Base-by-base conservation (phyloP, 2,113 vertebrate species). In the Cyprichromis sp. region DNA sequence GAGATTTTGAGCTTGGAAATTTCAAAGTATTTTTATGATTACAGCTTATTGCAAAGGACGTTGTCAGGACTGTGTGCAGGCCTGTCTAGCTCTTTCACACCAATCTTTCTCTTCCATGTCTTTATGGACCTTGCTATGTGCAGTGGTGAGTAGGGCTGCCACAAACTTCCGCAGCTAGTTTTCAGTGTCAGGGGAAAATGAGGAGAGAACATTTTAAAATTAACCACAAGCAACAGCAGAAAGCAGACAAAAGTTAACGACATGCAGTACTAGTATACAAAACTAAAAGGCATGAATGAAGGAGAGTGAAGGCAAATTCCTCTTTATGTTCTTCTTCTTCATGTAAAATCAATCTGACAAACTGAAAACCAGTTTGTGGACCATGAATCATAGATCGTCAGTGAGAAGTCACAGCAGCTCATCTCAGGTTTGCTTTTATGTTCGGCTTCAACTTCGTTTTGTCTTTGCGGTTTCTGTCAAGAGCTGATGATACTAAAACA, bases 281-380 rank as follows among this genome's bases (percentile, higher is more conserved):
- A 59, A 59, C 14, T 59, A 1, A 31, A 59, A 59, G 57, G 26
- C 26, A 31, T 4, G 57, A 59, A 31, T 16, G 57, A 59, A 61
- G 57, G 14, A 31, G 26, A 61, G 14, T 61, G 57, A 31, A 2
- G 14, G 26, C 0, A 31, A 31, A 61, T 6, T 6, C 5, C 14
- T 61, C 5, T 61, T 61, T 61, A 61, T 4, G 8, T 61, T 61
- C 14, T 31, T 61, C 5, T 31, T 31, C 3, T 61, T 31, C 0
- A 0, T 17, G 0, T 61, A 31, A 61, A 61, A 17, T 61, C 8
- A 61, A 31, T 0, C 2, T 17, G 57, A 61, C 57, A 31, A 61
- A 61, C 55, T 52, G 17, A 52, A 2, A 52, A 52, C 8, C 17
- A 3, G 50, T n/a, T 19, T 52, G 50, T 52, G 50, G 17, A 29